These are phyloP conservation scores for Silurus glanis DNA, from an alignment of 2,113 vertebrate genomes.

Conservation along the genomic window DNA sequence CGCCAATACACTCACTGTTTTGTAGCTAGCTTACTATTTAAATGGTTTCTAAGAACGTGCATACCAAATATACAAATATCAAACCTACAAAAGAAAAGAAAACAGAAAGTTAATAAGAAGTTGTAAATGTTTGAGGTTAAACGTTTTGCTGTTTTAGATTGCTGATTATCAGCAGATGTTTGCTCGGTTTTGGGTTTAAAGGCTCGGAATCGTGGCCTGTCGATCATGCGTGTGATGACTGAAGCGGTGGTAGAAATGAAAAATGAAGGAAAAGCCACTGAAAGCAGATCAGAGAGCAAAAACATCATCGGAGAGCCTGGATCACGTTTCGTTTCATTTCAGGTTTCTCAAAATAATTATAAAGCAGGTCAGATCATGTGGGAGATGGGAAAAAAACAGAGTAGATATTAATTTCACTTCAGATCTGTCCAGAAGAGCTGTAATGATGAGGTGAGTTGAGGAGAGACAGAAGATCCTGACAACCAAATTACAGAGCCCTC, in stretches of 20 bases:
- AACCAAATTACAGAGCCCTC: conserved; percentile 54
- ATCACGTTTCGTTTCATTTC: background rate
- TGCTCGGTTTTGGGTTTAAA: background rate
- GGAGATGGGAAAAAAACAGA: background rate
- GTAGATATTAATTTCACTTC: conserved; percentile 34
- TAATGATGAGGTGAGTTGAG: conserved; percentile 37
- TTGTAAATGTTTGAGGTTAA: background rate
- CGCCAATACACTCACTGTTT: background rate
- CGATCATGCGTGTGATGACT: background rate
- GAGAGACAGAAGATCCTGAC: conserved; percentile 14
- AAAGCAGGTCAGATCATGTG: conserved; percentile 23
- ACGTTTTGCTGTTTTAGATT: background rate
- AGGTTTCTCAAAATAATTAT: background rate
- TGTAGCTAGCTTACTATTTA: background rate
- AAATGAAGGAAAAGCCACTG: background rate
- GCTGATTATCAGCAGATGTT: background rate
- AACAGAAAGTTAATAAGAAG: background rate
- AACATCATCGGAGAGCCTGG: background rate
- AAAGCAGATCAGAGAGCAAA: background rate
- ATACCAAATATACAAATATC: too few species aligned
- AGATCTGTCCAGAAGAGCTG: conserved; percentile 38
- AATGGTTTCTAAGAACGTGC: background rate
- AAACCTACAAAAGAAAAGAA: background rate
- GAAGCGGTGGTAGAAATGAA: background rate
- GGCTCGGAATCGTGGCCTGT: background rate